Evolutionary conservation across 2,888 invertebrate species (phyloP), one percentile per base, ranked within the genome.

Genomic region (Gnatocerus cornutus): DNA sequence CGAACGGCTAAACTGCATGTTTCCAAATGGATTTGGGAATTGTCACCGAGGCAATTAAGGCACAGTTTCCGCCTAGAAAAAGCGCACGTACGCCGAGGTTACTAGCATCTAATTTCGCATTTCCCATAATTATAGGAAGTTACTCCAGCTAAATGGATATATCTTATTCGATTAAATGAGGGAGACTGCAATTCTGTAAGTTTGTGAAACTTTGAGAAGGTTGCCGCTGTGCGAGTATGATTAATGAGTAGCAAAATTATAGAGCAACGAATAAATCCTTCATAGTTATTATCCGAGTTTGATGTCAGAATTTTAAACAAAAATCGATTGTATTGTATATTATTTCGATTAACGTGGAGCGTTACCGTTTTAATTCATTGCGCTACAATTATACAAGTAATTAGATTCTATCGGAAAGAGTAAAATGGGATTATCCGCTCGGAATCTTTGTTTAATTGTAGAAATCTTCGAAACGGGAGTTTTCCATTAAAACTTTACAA

Each of bases 131-230:
- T 59, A 59, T 9, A 59, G 55, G 43, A 59, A 59, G 46, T 58
- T 30, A 29, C 29, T 29, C 45, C 29, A 21, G 16, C 21, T 16
- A 41, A 41, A 30, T 41, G 43, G 45, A 43, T 58, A 58, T 53
- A 27, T 33, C 41, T 58, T 58, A 58, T 43, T 45, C 27, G 58
- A 58, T 58, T 58, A 58, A 45, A 58, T 56, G 55, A 33, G 55
- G 48, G 21, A 56, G 53, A 37, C 8, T 53, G 14, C 13, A 33
- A 12, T 10, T 37, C 14, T 27, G 4, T 53, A 37, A 53, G 37
- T 53, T 53, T n/a, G 53, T 27, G 29, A 53, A 53, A 33, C 29
- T 53, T 37, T 13, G 53, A 21, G 13, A 37, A 29, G 50, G 30
- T 50, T 33, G 53, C 29, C 29, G 37, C 13, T 53, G 14, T 9